Evolutionary conservation across 2,113 vertebrate genomes (phyloP).

Genomic region (Strix aluco): DNA sequence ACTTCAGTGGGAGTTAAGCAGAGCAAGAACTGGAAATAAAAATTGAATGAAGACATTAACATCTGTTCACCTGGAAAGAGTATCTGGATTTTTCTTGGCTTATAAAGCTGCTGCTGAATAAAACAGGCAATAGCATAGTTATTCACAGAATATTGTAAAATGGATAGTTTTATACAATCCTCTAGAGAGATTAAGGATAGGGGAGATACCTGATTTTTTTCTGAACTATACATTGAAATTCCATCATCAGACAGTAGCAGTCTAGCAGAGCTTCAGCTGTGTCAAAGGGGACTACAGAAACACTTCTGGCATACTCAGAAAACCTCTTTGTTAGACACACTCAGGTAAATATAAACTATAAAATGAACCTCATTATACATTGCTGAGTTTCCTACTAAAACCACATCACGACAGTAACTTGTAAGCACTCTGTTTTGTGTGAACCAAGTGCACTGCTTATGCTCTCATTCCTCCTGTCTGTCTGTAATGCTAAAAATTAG

Average conservation of each 20-base stretch:
- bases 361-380: not conserved
- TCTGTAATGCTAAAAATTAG: not conserved
- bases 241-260: not conserved
- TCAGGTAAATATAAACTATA: not conserved
- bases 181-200: not conserved
- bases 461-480: not conserved
- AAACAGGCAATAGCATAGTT: not conserved
- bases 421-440: not conserved
- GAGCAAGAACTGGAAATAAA: conserved; percentile 18
- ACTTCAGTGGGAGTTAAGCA: conserved; percentile 27
- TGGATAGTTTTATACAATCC: not conserved
- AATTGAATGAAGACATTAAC: conserved; percentile 25
- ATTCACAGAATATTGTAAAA: not conserved
- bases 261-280: not conserved
- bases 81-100: not conserved
- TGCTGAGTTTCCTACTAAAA: not conserved
- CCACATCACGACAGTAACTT: not conserved
- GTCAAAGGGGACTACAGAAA: not conserved
- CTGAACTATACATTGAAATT: not conserved
- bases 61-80: conserved; percentile 41
- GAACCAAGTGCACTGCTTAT: not conserved
- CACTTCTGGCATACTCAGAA: not conserved
- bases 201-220: not conserved
- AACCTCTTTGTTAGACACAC: not conserved
- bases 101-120: not conserved